Evolutionary conservation across 2,797 vertebrate species (phyloP).

Genomic region (Synanceia verrucosa): DNA sequence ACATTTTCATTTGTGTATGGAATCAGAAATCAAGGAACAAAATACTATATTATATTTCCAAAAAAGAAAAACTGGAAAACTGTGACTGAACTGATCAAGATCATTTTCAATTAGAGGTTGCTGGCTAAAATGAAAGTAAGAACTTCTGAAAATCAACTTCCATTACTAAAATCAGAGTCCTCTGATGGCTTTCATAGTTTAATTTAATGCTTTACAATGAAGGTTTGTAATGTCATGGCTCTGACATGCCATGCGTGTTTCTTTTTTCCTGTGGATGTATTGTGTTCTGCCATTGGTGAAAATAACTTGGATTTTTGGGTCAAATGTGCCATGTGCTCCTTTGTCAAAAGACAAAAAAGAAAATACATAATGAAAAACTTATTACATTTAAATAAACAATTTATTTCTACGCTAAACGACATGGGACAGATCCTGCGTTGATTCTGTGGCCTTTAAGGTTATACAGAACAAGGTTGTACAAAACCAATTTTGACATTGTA

Average conservation of each 20-base stretch:
- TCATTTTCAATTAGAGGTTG: conserved; percentile 2
- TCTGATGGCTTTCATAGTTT: neutral
- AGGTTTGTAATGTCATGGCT: neutral
- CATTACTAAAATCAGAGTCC: neutral
- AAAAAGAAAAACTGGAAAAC: no score
- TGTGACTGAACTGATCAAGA: no score
- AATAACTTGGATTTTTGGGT: neutral
- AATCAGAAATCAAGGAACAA: no score
- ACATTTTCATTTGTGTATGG: no score
- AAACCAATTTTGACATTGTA: no score
- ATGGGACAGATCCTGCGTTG: neutral
- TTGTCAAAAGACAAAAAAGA: neutral
- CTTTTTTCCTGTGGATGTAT: neutral
- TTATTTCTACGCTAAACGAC: neutral
- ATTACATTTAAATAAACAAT: neutral
- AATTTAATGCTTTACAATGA: neutral
- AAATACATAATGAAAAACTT: neutral
- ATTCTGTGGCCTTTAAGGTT: neutral
- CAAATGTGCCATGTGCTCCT: no score
- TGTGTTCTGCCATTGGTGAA: neutral
- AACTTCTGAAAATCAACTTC: neutral
- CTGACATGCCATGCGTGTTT: neutral
- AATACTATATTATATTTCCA: no score
- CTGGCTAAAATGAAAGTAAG: neutral
- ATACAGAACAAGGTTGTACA: no score